Evolutionary conservation across 2,888 invertebrate species (phyloP), one percentile per base, ranked within the genome.

Genomic region (Sericinus montela): DNA sequence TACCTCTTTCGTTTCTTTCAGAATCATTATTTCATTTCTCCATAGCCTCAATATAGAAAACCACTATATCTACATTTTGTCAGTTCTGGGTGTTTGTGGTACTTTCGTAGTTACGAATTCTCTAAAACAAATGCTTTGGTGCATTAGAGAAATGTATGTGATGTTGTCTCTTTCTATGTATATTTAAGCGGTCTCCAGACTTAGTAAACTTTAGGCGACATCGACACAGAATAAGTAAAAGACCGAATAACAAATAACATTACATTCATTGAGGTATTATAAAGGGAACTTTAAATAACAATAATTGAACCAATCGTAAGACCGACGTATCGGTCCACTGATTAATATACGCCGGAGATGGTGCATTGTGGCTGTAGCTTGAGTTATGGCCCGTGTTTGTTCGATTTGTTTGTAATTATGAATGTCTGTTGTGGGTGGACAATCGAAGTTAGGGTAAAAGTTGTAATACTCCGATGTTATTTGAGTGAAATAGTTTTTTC

Each of bases 251-350:
- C 87, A 87, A 86, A 87, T 85, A 87, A 75, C 75, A 62, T 56
- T 61, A 79, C 81, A 80, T 83, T 75, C 82, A 86, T 86, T 84
- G 80, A 77, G 51, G 67, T 72, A 79, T 86, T 86, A 83, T 86
- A 75, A 63, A 65, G 60, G 69, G 68, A 73, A 68, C 75, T 84
- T 83, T 84, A 86, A 86, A 85, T 86, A 82, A 80, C 75, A 84
- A 85, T 84, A 82, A 83, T 84, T 85, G 87, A 87, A 83, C 80
- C 84, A 78, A 84, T 83, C 63, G 57, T 41, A 45, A 56, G 61
- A 40, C 39, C 54, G 51, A 48, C 51, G 44, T 51, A 56, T 60
- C 55, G 53, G 53, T 60, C 67, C 61, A 41, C 75, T 81, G 82
- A 84, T 83, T 81, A 81, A 83, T 83, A 77, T 55, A 66, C 58